Evolutionary conservation across 2,888 invertebrate species (phyloP).

Genomic region (Diogma glabrata): DNA sequence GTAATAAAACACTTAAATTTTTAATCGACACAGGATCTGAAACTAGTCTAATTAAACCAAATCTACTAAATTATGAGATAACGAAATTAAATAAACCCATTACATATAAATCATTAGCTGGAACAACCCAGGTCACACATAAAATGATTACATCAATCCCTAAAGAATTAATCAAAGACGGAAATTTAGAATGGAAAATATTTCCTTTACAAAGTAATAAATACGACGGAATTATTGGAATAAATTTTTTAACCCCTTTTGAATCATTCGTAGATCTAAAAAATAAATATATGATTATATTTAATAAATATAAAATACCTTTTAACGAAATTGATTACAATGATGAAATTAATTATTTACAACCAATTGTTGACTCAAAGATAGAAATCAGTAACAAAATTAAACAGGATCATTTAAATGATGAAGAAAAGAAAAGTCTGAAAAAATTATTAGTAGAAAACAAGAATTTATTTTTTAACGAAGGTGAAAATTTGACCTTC

Average conservation of each 20-base stretch:
- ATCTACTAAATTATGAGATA: conserved; percentile 1
- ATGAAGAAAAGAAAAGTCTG: background rate
- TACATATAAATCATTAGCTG: conserved; percentile 11
- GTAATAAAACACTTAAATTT: conserved; percentile 8
- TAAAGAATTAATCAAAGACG: conserved; percentile 7
- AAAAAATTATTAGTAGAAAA: background rate
- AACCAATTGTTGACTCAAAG: background rate
- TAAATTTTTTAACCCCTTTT: conserved; percentile 10
- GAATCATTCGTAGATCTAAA: conserved; percentile 4
- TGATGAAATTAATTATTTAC: background rate
- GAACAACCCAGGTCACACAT: conserved; percentile 3
- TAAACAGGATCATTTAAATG: background rate
- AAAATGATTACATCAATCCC: conserved; percentile 12
- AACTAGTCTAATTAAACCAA: conserved; percentile 11
- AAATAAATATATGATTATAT: conserved; percentile 10
- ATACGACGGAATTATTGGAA: conserved; percentile 10
- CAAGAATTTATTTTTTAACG: background rate
- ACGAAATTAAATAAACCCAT: conserved; percentile 5
- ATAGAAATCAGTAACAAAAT: background rate
- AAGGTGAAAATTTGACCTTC: background rate
- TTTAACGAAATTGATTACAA: background rate
- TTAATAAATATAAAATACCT: conserved; percentile 5
- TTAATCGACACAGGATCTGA: conserved; percentile 12
- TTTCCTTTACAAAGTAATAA: conserved; percentile 10
- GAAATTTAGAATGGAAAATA: conserved; percentile 11